Base-by-base conservation (phyloP, 1,140 invertebrate species). In the Drosophila obscura region DNA sequence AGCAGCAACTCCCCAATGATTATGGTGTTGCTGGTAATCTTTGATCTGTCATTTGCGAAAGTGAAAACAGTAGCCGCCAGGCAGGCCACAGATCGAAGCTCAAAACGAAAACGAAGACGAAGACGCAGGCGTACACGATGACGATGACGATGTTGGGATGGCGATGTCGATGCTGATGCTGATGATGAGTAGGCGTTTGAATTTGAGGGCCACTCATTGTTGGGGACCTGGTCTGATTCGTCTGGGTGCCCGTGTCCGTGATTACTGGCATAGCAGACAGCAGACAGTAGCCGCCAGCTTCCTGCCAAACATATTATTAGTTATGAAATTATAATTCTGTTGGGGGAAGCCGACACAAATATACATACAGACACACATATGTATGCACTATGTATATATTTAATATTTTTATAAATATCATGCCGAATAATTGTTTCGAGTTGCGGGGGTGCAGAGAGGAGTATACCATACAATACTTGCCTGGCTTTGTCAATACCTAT, bases 161-260 rank as follows among this genome's bases (percentile, higher is more conserved):
- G 41, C 51, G 58, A 62, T 46, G 65, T 50, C 45, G 22, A 24
- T 24, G 22, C 4, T 2, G 22, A 22, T 22, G 22, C 22, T 24
- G 60, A 67, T 58, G 77, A 84, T 85, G 81, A 85, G 81, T 88
- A 69, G 82, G 82, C 75, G 83, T 88, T 87, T 82, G 53, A 60
- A 75, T 88, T 87, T 82, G 53, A 60, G 48, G 59, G 41, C 41
- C 50, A 26, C n/a, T 57, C 64, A 73, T 77, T 77, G 74, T 77
- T 51, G 13, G 44, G 39, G 59, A 56, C 41, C 63, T 59, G 24
- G 13, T 64, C 6, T 55, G 57, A 45, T 55, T 56, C 35, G 26
- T 41, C 52, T 61, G 41, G 39, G 24, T 51, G 46, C 31, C 13
- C 57, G 8, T 39, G 52, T 13, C 46, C 52, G 26, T 62, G 62